Evolutionary conservation across 1,140 invertebrate species (phyloP).

Genomic region (Nephila pilipes): DNA sequence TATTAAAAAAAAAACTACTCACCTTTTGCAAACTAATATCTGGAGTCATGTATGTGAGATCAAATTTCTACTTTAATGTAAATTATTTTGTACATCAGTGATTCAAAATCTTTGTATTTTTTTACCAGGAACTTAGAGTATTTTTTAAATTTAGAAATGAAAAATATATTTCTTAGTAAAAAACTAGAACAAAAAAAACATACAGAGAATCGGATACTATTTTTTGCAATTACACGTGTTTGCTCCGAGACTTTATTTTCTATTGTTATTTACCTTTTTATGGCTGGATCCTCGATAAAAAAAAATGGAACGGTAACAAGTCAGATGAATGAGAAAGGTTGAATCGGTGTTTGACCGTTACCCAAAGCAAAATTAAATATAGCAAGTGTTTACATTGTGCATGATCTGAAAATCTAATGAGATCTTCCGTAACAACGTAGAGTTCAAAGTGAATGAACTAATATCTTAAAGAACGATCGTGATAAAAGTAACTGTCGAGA

Average conservation of each 20-base stretch:
- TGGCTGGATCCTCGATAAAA: not conserved
- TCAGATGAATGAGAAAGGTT: not conserved
- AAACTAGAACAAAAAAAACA: too few species aligned
- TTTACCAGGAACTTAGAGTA: too few species aligned
- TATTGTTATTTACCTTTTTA: not conserved
- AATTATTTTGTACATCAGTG: too few species aligned
- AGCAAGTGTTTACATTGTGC: not conserved
- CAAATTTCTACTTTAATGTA: too few species aligned
- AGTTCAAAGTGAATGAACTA: slow-evolving; percentile 26
- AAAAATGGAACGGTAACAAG: not conserved
- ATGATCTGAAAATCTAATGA: not conserved
- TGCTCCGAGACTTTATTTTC: not conserved
- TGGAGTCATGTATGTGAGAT: too few species aligned
- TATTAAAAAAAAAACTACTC: too few species aligned
- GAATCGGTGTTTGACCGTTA: not conserved
- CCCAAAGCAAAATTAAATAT: not conserved
- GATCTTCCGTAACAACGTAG: not conserved
- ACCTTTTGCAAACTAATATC: too few species aligned
- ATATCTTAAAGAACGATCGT: not conserved
- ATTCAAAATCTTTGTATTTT: too few species aligned
- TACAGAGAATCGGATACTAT: not conserved
- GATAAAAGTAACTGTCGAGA: not conserved
- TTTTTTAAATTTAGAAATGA: too few species aligned
- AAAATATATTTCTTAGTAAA: too few species aligned
- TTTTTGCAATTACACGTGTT: not conserved